A percentile compares a stretch with the other conserved stretches of the same genome.
These are phyloP conservation scores for Hypsopygia costalis DNA, from an alignment of 2,888 invertebrate species.

Conservation along the genomic window DNA sequence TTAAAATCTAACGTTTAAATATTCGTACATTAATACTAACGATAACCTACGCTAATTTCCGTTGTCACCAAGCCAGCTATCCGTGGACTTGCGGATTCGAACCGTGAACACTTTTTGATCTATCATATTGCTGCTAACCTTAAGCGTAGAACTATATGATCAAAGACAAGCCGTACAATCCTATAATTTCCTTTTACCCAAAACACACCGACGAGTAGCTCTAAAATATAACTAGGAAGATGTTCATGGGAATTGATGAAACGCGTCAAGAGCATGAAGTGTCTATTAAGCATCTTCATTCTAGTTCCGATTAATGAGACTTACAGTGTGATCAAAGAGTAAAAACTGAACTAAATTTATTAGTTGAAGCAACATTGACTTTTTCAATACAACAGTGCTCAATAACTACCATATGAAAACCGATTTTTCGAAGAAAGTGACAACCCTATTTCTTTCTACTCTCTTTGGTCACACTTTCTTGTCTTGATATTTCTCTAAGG, in stretches of 20 bases:
- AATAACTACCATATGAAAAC: too few species aligned
- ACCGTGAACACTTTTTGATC: slow-evolving; percentile 52
- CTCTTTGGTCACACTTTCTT: too few species aligned
- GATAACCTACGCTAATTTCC: slow-evolving; percentile 24
- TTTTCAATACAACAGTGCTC: too few species aligned
- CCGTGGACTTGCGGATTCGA: slow-evolving; percentile 18
- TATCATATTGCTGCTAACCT: slow-evolving; percentile 51
- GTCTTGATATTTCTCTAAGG: too few species aligned
- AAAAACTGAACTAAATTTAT: too few species aligned
- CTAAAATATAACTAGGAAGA: neutral
- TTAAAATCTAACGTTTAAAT: slow-evolving; percentile 42
- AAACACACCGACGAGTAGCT: slow-evolving; percentile 46
- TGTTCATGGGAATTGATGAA: neutral
- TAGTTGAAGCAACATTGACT: too few species aligned
- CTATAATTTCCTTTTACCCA: slow-evolving; percentile 35
- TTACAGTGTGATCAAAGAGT: too few species aligned
- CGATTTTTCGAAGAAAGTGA: too few species aligned
- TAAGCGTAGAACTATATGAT: slow-evolving; percentile 48
- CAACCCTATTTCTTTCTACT: too few species aligned
- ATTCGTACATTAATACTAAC: slow-evolving; percentile 28
- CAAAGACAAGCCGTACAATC: slow-evolving; percentile 46
- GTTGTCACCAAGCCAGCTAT: slow-evolving; percentile 25
- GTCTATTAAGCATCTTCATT: too few species aligned
- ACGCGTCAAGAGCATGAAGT: neutral
- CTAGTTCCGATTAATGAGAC: too few species aligned